phyloP scores from a whole-genome alignment of 37 sponge, comb jelly and placozoan species.

The Geodia barretti region DNA sequence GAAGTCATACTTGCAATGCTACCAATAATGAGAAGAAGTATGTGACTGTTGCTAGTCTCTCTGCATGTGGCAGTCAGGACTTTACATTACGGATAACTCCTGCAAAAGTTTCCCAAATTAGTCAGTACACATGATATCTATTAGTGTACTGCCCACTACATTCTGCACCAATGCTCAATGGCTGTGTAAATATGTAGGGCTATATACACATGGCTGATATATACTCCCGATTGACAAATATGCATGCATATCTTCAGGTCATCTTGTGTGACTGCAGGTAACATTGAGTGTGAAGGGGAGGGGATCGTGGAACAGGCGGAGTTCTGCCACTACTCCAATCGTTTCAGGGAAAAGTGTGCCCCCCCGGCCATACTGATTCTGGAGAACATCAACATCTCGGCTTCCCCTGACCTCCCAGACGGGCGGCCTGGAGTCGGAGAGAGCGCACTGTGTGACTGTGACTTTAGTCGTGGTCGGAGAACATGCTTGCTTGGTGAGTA shows the following conservation, averaged over 20 bases:
- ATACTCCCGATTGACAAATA: not conserved
- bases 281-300: conserved; percentile 11
- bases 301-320: conserved; percentile 24
- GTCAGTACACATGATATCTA: too few species aligned
- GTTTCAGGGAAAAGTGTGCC: conserved; percentile 11
- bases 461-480: conserved; percentile 20
- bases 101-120: too few species aligned
- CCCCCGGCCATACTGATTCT: conserved; percentile 23
- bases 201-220: not conserved
- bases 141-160: too few species aligned
- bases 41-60: too few species aligned
- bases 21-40: too few species aligned
- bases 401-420: not conserved
- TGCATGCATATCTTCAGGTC: not conserved
- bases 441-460: conserved; percentile 4
- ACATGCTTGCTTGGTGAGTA: conserved; percentile 18
- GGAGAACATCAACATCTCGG: not conserved
- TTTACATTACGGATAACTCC: too few species aligned
- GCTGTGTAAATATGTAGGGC: not conserved
- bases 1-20: not conserved
- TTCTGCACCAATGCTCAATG: not conserved
- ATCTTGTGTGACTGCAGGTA: conserved; percentile 24
- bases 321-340: conserved; percentile 36
- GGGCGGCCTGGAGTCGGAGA: not conserved
- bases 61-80: too few species aligned